Evolutionary conservation across 2,113 vertebrate genomes (phyloP), one percentile per base, ranked within the genome.

Genomic region (Dipodomys merriami): DNA sequence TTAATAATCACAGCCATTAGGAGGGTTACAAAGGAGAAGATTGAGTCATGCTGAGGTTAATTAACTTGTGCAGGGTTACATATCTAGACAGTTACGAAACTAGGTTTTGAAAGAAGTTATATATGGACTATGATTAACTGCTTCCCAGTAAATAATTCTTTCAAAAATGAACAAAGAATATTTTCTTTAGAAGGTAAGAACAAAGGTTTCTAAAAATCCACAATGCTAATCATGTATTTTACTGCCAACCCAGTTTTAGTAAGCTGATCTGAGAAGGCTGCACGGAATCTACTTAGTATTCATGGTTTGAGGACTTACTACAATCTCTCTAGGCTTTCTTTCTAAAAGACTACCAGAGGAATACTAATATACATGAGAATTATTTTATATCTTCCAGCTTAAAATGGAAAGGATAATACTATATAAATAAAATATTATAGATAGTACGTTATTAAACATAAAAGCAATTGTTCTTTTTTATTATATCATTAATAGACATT

Each of bases 351-450:
- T 93, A 80, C 90, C 95, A 88, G 19, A 96, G 91, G 96, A 96
- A 95, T 90, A 87, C 82, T 94, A 95, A 86, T 81, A 80, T 83
- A 93, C 93, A 88, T 88, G 91, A 95, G 91, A 95, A 94, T 95
- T 85, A 93, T 96, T 96, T 97, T 95, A 96, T 90, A 93, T 90
- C 89, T 91, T 90, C 67, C 22, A 91, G 65, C 78, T 96, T 95
- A 93, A 95, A 95, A 94, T 95, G 86, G 78, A 95, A 96, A 96
- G 82, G 84, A 95, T 96, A 97, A 97, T 93, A 95, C 82, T 96
- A 88, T 88, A 96, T 96, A 97, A 97, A 97, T 97, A 97, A 97
- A 96, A 96, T 94, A 96, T 97, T 95, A 97, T 91, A 94, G 94
- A 93, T 90, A 69, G 88, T 77, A 91, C 87, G 95, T 96, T 93